These are phyloP conservation scores for Epinephelus cyanopodus DNA, from an alignment of 2,113 vertebrate genomes.

Conservation along the genomic window DNA sequence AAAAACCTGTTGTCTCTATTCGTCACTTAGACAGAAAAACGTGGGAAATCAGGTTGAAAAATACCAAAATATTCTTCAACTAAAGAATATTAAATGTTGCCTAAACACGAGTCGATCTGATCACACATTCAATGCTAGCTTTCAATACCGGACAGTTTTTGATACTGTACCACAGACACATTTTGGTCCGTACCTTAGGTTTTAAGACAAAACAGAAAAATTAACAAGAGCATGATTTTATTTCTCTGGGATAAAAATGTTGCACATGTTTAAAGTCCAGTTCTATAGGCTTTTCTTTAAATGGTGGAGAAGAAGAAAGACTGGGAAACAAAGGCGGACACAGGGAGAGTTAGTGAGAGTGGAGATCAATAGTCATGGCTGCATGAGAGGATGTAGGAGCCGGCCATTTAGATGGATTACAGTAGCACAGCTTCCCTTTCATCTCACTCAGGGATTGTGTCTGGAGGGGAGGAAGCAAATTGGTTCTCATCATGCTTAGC, in stretches of 20 bases:
- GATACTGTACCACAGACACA: background rate
- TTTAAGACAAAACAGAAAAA: background rate
- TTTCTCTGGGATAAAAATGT: background rate
- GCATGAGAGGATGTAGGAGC: slow-evolving; percentile 36
- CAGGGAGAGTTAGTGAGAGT: slow-evolving; percentile 14
- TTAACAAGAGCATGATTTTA: background rate
- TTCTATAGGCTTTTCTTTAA: background rate
- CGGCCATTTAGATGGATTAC: slow-evolving; percentile 60
- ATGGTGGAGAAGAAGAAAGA: slow-evolving; percentile 3
- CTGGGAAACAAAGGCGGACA: slow-evolving; percentile 26
- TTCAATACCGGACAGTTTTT: too few species aligned
- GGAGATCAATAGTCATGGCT: slow-evolving; percentile 28
- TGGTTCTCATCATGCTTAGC: slow-evolving; percentile 43
- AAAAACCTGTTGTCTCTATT: too few species aligned
- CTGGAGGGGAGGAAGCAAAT: slow-evolving; percentile 50
- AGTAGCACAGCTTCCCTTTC: slow-evolving; percentile 48
- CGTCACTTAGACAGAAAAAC: too few species aligned
- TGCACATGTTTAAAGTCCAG: background rate
- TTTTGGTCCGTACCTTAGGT: background rate
- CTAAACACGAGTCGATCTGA: too few species aligned
- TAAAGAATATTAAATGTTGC: too few species aligned
- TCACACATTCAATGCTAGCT: too few species aligned
- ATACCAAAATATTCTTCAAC: too few species aligned
- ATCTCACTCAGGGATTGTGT: slow-evolving; percentile 52
- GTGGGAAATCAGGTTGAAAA: too few species aligned